phyloP scores from a whole-genome alignment of 1,140 invertebrate species.

The Epicauta chinensis region DNA sequence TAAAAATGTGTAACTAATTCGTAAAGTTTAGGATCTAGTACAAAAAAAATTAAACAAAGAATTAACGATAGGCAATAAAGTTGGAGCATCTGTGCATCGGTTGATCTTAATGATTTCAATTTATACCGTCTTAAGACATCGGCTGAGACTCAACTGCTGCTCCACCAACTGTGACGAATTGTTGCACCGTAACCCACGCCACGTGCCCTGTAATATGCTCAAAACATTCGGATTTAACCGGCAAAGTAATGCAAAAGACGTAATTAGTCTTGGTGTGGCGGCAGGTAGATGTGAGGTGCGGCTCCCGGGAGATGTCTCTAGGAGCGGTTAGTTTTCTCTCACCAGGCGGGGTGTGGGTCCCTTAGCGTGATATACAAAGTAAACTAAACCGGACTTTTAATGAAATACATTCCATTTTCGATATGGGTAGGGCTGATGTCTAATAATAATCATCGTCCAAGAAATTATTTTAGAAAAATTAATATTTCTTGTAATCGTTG shows the following conservation, averaged over 20 bases:
- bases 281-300: constrained; percentile 30
- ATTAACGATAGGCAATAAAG: too few relatives aligned
- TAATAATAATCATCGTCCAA: neutral
- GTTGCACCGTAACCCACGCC: neutral
- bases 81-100: too few relatives aligned
- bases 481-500: neutral
- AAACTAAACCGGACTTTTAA: constrained; percentile 35
- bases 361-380: constrained; percentile 39
- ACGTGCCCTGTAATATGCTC: neutral
- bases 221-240: neutral
- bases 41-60: neutral
- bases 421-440: constrained; percentile 27
- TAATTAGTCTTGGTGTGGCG: constrained; percentile 30
- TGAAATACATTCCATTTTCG: constrained; percentile 35
- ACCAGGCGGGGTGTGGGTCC: constrained; percentile 35
- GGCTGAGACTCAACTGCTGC: too few relatives aligned
- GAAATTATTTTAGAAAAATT: neutral
- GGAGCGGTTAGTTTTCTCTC: constrained; percentile 30
- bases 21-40: neutral
- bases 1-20: too few relatives aligned
- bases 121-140: too few relatives aligned
- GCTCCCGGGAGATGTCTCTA: constrained; percentile 39
- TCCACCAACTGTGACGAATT: too few relatives aligned
- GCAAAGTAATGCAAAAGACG: constrained; percentile 18
- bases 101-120: too few relatives aligned